Conservation (phyloP, 2,113 vertebrate genomes). For the Uria aalge region DNA sequence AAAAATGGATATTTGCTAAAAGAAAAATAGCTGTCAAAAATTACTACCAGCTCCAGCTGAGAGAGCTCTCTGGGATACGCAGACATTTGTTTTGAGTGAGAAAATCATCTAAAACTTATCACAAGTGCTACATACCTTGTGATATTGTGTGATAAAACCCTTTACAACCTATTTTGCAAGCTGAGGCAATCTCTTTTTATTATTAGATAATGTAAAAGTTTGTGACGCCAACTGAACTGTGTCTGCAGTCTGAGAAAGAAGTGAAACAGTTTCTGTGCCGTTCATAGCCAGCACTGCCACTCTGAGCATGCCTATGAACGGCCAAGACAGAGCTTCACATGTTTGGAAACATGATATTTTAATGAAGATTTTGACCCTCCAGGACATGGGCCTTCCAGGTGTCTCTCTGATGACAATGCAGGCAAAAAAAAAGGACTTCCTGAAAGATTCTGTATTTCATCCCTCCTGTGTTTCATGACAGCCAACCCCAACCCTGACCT, state of each 20-base stretch:
- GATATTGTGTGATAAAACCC: background rate
- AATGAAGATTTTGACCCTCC: background rate
- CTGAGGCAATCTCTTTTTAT: background rate
- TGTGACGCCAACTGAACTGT: background rate
- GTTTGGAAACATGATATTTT: background rate
- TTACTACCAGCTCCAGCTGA: background rate
- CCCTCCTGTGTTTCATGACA: background rate
- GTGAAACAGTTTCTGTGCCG: background rate
- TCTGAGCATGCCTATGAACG: background rate
- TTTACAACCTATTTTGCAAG: background rate
- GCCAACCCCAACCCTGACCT: background rate
- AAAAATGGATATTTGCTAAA: background rate
- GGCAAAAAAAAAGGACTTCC: background rate
- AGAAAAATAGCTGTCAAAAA: background rate
- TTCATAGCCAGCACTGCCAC: background rate
- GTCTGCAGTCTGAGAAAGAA: background rate
- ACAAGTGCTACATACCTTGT: background rate
- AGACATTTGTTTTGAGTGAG: background rate
- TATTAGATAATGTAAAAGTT: background rate
- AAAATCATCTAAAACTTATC: background rate
- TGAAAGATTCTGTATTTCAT: background rate
- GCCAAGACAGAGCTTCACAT: background rate
- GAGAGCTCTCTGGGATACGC: background rate
- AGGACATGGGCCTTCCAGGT: background rate
- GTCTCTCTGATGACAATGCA: background rate